These are phyloP conservation scores for Leuctra nigra DNA, from an alignment of 2,888 invertebrate species.

Conservation along the genomic window DNA sequence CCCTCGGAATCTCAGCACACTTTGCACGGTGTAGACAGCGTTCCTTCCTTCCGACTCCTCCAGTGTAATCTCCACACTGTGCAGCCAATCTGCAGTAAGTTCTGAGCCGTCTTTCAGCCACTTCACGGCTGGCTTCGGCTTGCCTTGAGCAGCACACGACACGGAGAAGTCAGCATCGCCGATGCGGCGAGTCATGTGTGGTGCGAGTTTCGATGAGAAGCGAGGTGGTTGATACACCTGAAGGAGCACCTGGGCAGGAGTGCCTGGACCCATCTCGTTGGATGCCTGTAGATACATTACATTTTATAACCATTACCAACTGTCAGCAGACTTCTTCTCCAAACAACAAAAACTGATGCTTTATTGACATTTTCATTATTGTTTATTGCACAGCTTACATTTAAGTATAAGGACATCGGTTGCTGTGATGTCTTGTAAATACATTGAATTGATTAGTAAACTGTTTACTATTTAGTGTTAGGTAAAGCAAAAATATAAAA, in stretches of 20 bases:
- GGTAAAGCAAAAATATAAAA: no score
- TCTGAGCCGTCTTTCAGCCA: slow-evolving; percentile 84
- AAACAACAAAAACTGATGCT: no score
- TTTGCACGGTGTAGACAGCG: slow-evolving; percentile 75
- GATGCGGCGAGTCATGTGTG: slow-evolving; percentile 64
- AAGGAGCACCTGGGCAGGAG: slow-evolving; percentile 72
- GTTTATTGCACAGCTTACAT: no score
- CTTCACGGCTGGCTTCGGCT: slow-evolving; percentile 73
- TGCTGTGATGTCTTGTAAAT: no score
- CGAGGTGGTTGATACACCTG: slow-evolving; percentile 86
- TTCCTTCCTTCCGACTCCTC: slow-evolving; percentile 70
- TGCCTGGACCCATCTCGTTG: slow-evolving; percentile 83
- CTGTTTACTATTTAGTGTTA: no score
- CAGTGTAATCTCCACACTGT: slow-evolving; percentile 66
- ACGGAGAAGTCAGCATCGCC: slow-evolving; percentile 73
- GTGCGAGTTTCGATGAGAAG: slow-evolving; percentile 73
- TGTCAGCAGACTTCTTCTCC: no score
- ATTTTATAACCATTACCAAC: no score
- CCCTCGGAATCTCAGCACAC: slow-evolving; percentile 72
- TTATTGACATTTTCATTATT: no score
- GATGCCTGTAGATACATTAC: no score
- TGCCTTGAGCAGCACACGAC: slow-evolving; percentile 80
- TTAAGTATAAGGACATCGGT: no score
- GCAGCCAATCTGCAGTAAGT: slow-evolving; percentile 53
- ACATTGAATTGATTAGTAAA: no score